phyloP scores from a whole-genome alignment of 2,113 vertebrate species.

The Hippoglossus stenolepis region DNA sequence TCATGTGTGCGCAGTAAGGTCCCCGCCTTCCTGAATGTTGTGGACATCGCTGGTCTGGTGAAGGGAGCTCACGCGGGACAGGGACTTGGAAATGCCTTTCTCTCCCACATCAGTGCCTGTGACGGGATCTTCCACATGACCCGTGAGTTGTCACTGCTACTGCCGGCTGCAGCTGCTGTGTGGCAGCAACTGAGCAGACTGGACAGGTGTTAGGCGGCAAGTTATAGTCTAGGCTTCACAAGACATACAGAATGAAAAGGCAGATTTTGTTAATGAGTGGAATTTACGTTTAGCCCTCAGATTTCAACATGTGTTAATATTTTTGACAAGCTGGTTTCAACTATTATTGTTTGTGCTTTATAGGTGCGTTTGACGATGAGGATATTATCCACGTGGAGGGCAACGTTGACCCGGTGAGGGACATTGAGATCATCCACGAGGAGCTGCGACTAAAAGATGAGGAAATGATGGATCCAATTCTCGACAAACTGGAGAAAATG shows the following conservation, averaged over 20 bases:
- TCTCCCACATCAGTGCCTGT: constrained; percentile 98
- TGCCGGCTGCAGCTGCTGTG: constrained; percentile 30
- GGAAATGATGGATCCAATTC: constrained; percentile 90
- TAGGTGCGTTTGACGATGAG: constrained; percentile 96
- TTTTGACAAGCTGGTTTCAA: not conserved
- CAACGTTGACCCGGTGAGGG: constrained; percentile 94
- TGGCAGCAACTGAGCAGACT: constrained; percentile 17
- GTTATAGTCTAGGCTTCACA: not conserved
- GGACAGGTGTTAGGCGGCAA: constrained; percentile 36
- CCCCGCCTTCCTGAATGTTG: constrained; percentile 96
- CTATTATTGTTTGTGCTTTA: not conserved
- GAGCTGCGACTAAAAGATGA: constrained; percentile 97
- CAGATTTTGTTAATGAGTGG: not conserved
- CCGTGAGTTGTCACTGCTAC: constrained; percentile 83
- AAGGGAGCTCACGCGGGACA: constrained; percentile 96
- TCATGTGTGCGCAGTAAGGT: constrained; percentile 88
- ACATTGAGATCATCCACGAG: constrained; percentile 92
- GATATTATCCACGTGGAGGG: constrained; percentile 98
- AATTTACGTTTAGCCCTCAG: not conserved
- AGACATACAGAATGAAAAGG: too few species aligned
- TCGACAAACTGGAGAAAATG: constrained; percentile 98
- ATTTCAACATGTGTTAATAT: not conserved
- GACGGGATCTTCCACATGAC: constrained; percentile 98
- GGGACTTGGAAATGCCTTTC: constrained; percentile 96
- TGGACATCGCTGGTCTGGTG: constrained; percentile 98